These are phyloP conservation scores for Oxyteleia sp. DNA, from an alignment of 2,888 invertebrate genomes.

Conservation along the genomic window DNA sequence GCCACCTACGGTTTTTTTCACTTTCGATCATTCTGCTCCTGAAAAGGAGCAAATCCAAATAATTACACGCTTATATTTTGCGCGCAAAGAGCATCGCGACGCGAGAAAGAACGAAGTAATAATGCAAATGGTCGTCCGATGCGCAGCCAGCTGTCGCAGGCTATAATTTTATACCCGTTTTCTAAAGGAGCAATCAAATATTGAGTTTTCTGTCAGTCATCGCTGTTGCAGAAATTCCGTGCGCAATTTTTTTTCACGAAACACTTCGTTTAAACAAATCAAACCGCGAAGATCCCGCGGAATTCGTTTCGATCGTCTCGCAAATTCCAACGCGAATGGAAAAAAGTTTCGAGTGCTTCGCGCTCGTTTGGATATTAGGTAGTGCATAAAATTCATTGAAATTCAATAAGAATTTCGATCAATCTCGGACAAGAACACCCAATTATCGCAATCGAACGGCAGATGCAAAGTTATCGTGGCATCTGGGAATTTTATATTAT, in stretches of 20 bases:
- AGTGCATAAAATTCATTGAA: slow-evolving; percentile 70
- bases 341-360: neutral
- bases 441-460: slow-evolving; percentile 85
- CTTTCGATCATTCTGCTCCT: too few relatives aligned
- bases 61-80: slow-evolving; percentile 51
- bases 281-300: slow-evolving; percentile 7
- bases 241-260: slow-evolving; percentile 14
- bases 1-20: slow-evolving; percentile 30
- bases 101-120: slow-evolving; percentile 5
- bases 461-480: slow-evolving; percentile 85
- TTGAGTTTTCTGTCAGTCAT: slow-evolving; percentile 58
- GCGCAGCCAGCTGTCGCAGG: slow-evolving; percentile 52
- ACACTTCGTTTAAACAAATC: slow-evolving; percentile 34
- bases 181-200: slow-evolving; percentile 64
- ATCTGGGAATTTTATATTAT: slow-evolving; percentile 82
- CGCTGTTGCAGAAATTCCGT: slow-evolving; percentile 44
- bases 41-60: slow-evolving; percentile 52
- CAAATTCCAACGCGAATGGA: slow-evolving; percentile 7
- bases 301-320: slow-evolving; percentile 9
- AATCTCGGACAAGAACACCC: slow-evolving; percentile 78
- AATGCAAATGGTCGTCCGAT: slow-evolving; percentile 50
- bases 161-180: slow-evolving; percentile 59
- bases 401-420: slow-evolving; percentile 80
- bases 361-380: neutral
- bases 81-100: slow-evolving; percentile 39